Evolutionary conservation across 2,888 invertebrate species (phyloP), one percentile per base, ranked within the genome.

Genomic region (Conomelus anceps): DNA sequence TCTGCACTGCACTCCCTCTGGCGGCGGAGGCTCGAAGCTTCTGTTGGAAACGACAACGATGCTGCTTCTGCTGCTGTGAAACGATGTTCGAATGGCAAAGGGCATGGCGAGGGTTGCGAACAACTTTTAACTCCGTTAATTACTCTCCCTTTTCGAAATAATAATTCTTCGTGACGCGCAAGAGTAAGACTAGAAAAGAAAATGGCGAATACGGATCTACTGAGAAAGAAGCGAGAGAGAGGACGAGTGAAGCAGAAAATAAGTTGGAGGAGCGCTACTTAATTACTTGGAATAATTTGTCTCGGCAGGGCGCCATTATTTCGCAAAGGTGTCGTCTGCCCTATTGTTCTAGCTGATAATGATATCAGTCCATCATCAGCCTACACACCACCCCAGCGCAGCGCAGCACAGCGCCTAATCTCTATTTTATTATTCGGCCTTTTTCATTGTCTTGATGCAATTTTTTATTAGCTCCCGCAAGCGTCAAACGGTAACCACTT

Each of bases 51-150:
- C 86, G 24, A 87, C 87, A n/a, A 22, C 87, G 24, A 17, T 87
- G 63, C 41, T 88, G 88, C 86, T 89, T 94, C 94, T 94, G 93
- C 34, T 34, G 13, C 9, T 13, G 17, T 93, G 94, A 94, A 93
- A 84, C 94, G 94, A n/a, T 22, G 85, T 85, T 23, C 24, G 23
- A 85, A 23, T 85, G 6, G 85, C 85, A 24, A 85, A 85, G 85
- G 85, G 85, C 23, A 9, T 1, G 63, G 11, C 20, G 23, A 13
- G 1, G 3, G 85, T 13, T 4, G 23, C 20, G 94, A 94, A 94
- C 94, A 94, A 94, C 94, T 94, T 94, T 94, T 93, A 94, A 94
- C 94, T 94, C 93, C 94, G 88, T 89, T 90, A 90, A 90, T 90
- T 90, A 90, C 89, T 89, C 89, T 86, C 89, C 89, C 90, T 88